These are phyloP conservation scores for Anas platyrhynchos DNA, from an alignment of 2,113 vertebrate species.

Conservation along the genomic window DNA sequence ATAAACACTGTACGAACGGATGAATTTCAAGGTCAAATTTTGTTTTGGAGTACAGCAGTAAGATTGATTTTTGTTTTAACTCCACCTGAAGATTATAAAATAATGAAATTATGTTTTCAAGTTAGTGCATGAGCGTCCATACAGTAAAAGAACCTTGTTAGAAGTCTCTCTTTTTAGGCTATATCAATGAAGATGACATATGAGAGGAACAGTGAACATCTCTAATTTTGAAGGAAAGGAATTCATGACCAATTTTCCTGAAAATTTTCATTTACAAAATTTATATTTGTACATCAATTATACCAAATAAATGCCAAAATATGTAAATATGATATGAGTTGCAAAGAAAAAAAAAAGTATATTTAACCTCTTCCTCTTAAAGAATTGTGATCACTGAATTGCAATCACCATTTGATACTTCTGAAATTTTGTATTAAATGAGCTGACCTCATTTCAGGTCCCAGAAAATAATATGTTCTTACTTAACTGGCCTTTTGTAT, in stretches of 20 bases:
- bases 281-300: background rate
- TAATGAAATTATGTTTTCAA: slow-evolving; percentile 16
- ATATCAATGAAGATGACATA: background rate
- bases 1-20: slow-evolving; percentile 28
- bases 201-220: background rate
- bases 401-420: background rate
- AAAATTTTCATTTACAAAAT: background rate
- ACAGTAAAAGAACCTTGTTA: background rate
- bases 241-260: background rate
- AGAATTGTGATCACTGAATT: background rate
- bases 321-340: background rate
- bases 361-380: background rate
- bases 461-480: background rate
- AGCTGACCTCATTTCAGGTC: background rate
- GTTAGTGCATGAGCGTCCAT: background rate
- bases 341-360: background rate
- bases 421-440: background rate
- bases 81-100: slow-evolving; percentile 33
- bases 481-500: background rate
- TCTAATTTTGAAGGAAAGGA: background rate
- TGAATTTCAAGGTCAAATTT: slow-evolving; percentile 49
- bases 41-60: background rate
- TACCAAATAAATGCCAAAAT: background rate
- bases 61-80: slow-evolving; percentile 39
- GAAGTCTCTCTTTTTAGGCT: background rate